Percentiles rank a stretch among this genome's conserved stretches.
phyloP scores from a whole-genome alignment of 2,888 invertebrate genomes.

The Pomacea canaliculata region DNA sequence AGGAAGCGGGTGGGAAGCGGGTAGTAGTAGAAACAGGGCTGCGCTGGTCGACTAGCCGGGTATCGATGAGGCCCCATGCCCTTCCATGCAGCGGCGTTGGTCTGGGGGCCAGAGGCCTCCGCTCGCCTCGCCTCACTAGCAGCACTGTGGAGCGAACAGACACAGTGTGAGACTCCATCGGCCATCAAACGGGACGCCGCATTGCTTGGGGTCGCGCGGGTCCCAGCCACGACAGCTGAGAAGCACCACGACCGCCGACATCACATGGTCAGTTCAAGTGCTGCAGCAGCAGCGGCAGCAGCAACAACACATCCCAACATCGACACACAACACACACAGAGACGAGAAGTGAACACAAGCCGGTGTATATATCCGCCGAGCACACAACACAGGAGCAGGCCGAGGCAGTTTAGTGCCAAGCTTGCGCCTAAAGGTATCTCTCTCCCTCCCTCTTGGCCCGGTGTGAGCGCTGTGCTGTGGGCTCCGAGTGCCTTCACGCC shows the following conservation, averaged over 20 bases:
- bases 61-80: conserved; percentile 47
- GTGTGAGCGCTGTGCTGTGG: not conserved
- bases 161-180: conserved; percentile 24
- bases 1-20: conserved; percentile 13
- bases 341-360: not conserved
- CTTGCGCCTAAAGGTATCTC: conserved; percentile 7
- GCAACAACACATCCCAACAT: not conserved
- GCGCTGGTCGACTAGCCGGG: conserved; percentile 13
- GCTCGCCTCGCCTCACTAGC: conserved; percentile 25
- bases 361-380: not conserved
- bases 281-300: not conserved
- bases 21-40: not conserved
- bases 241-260: conserved; percentile 8
- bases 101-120: conserved; percentile 34
- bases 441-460: not conserved
- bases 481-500: not conserved
- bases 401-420: not conserved
- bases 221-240: not conserved
- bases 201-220: not conserved
- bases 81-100: conserved; percentile 44
- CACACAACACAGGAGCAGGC: not conserved
- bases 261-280: not conserved
- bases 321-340: not conserved
- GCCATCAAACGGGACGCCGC: conserved; percentile 24
- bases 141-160: conserved; percentile 23